phyloP scores from a whole-genome alignment of 2,113 vertebrate genomes.

The Nycticebus coucang region DNA sequence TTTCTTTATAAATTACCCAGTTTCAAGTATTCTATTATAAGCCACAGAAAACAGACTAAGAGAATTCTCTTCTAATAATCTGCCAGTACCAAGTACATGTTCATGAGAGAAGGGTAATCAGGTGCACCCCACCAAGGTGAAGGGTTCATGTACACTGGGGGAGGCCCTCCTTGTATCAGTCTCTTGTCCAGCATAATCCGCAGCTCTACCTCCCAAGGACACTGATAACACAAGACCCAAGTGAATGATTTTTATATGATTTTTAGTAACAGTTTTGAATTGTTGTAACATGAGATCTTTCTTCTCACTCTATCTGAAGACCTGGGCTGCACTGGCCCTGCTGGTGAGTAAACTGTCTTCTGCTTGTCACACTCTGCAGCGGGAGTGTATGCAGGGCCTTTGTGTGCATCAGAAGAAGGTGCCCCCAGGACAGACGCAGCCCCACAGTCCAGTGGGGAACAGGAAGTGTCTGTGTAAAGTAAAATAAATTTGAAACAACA shows the following conservation, averaged over 20 bases:
- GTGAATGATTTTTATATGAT: neutral
- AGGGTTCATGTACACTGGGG: neutral
- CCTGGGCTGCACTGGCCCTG: neutral
- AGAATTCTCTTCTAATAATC: neutral
- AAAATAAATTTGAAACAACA: neutral
- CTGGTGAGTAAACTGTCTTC: neutral
- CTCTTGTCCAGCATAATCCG: fast-evolving
- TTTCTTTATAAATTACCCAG: neutral
- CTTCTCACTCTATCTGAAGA: neutral
- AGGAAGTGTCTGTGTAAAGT: neutral
- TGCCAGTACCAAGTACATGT: neutral
- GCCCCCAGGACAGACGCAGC: neutral
- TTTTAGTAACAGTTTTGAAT: neutral
- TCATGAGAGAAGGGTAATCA: fast-evolving
- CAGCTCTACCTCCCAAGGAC: neutral
- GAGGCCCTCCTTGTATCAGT: fast-evolving
- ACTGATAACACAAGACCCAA: fast-evolving
- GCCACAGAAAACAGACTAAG: neutral
- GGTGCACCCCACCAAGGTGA: neutral
- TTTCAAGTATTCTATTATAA: neutral
- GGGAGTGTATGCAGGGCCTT: neutral
- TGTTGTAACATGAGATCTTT: neutral
- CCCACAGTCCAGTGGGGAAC: neutral
- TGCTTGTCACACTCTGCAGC: neutral
- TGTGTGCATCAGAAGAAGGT: neutral